These are phyloP conservation scores for Atlantisia rogersi DNA, from an alignment of 2,113 vertebrate genomes.

Conservation along the genomic window DNA sequence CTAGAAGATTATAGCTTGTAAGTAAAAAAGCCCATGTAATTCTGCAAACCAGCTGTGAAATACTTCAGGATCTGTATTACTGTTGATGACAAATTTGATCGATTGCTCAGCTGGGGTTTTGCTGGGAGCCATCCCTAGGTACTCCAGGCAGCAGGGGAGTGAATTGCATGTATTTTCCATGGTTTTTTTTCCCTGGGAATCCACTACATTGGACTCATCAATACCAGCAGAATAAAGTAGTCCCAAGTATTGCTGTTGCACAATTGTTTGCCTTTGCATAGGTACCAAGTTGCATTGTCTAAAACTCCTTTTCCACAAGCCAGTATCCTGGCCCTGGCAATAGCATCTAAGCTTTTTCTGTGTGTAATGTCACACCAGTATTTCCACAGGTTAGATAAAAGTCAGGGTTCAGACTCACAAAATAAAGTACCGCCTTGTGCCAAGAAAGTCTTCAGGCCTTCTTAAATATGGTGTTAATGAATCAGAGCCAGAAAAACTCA, in stretches of 20 bases:
- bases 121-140: not conserved
- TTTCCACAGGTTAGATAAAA: not conserved
- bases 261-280: not conserved
- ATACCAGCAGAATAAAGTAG: not conserved
- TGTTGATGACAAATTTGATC: not conserved
- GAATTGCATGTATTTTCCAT: not conserved
- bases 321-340: not conserved
- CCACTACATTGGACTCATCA: not conserved
- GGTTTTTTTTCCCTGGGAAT: not conserved
- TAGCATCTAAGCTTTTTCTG: not conserved
- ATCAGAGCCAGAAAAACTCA: not conserved
- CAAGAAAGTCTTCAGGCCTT: not conserved
- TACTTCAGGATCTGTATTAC: not conserved
- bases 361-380: not conserved
- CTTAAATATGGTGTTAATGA: not conserved
- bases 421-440: not conserved
- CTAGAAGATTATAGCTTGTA: not conserved
- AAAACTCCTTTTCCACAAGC: not conserved
- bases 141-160: not conserved
- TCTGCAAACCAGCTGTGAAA: not conserved
- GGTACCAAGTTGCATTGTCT: not conserved
- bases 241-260: not conserved
- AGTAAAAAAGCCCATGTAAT: not conserved
- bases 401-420: not conserved
- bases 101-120: not conserved